Base-by-base conservation (phyloP, 2,888 invertebrate genomes). In the Agrotis ipsilon region DNA sequence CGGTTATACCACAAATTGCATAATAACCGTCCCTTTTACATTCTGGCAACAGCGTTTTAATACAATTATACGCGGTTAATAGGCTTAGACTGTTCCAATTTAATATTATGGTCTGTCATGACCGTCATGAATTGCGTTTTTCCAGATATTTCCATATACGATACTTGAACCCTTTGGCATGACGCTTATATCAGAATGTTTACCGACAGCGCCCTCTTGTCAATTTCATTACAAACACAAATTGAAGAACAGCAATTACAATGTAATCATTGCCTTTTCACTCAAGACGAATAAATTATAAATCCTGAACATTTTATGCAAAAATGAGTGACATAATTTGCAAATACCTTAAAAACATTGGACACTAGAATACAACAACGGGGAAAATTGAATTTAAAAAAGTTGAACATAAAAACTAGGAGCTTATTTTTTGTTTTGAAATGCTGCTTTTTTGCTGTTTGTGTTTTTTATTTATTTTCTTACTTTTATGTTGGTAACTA, bases 1-100 rank as follows among this genome's bases (percentile, higher is more conserved):
- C 61, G 65, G 43, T 64, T 52, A 39, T 39, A 19, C 57, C 68
- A 49, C 39, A 64, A 73, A 78, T 60, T 54, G 69, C 60, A 78
- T 69, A 72, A 19, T 54, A 51, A 66, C 21, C 16, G 24, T 45
- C 66, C 45, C 27, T 2, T n/a, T n/a, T 24, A 19, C 55, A 19
- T 55, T 63, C 18, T 39, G 19, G 62, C 45, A 39, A 27, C 21
- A n/a, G n/a, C 45, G 39, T 59, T 75, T 48, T 32, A 59, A 11
- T 67, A 63, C 32, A 19, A 19, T 18, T 48, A 32, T 21, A 6
- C 13, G 11, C 39, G 32, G 11, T n/a, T 51, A 63, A 63, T 7
- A 54, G 39, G n/a, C 18, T 27, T 45, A 51, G 39, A 32, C 45
- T 9, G 14, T 24, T 58, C n/a, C 21, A 65, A 21, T 52, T 45